Base-by-base conservation (phyloP, 2,888 invertebrate species). In the Caenorhabditis plicata region DNA sequence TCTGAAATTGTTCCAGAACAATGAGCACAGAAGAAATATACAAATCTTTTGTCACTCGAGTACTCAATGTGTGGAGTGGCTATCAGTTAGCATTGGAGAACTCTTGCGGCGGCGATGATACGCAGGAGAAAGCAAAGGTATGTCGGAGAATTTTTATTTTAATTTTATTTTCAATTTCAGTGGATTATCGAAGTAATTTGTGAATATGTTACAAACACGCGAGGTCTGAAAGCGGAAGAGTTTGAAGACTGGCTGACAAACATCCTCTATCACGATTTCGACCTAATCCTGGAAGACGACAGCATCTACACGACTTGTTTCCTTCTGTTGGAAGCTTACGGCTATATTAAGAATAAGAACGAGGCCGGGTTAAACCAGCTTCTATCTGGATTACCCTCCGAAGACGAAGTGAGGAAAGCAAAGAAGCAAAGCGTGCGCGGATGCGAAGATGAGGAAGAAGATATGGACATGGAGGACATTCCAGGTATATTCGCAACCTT, bases 221-320 rank as follows among this genome's bases (percentile, higher is more conserved):
- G 62, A 0, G 64, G 71, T n/a, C 40, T 74, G 39, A 65, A 71
- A 45, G 61, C 62, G 17, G 72, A 71, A 17, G 70, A 63, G 11
- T 52, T 75, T 13, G 72, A 71, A 32, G 72, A 74, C 19, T 75
- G 75, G 75, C 47, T 75, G 20, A 65, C 64, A 4, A 57, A 54
- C 19, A 44, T 71, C 19, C 57, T 75, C 19, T 68, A 75, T 44
- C 49, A 64, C 33, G 73, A 70, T 20, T 73, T 75, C 49, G 66
- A 71, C 49, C 52, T 75, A 32, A 49, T 74, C 51, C 46, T 73
- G 13, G 75, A 75, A 29, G 75, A 75, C 47, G 73, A 68, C 35
- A 68, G 69, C 32, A 45, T 58, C 8, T 66, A 68, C 51, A 64
- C 61, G 27, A 71, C 72, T 19, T 38, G 66, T 3, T 56, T 61